These are phyloP conservation scores for Mayetiola destructor DNA, from an alignment of 2,888 invertebrate species.

Conservation along the genomic window DNA sequence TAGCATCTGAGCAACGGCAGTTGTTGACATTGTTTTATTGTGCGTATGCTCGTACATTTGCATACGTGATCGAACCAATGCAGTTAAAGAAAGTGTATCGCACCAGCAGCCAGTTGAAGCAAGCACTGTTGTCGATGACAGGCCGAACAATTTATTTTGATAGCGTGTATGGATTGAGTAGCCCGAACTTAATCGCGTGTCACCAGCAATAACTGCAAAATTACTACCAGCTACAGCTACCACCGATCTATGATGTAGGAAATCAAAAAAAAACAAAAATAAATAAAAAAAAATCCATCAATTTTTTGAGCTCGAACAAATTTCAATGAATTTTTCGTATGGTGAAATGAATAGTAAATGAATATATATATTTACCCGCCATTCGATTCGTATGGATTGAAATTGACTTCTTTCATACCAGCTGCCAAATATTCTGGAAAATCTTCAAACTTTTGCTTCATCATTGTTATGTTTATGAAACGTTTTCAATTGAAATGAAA, in stretches of 20 bases:
- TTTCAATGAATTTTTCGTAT: not conserved
- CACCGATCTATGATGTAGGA: slow-evolving; percentile 54
- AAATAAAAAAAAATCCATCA: slow-evolving; percentile 5
- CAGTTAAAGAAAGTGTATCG: slow-evolving; percentile 81
- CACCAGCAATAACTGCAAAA: slow-evolving; percentile 88
- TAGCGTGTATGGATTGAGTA: slow-evolving; percentile 81
- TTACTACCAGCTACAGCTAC: slow-evolving; percentile 93
- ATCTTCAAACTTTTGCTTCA: slow-evolving; percentile 17
- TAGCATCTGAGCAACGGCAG: slow-evolving; percentile 89
- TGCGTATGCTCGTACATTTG: slow-evolving; percentile 94
- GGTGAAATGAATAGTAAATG: too few relatives aligned
- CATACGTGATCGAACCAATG: slow-evolving; percentile 69
- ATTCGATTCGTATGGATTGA: slow-evolving; percentile 59
- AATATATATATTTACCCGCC: too few relatives aligned
- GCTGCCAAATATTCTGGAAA: slow-evolving; percentile 33
- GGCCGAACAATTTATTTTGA: slow-evolving; percentile 70
- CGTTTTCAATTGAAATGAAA: not conserved
- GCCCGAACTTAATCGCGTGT: slow-evolving; percentile 83
- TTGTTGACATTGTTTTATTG: slow-evolving; percentile 80
- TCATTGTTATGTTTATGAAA: not conserved
- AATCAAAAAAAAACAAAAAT: not conserved
- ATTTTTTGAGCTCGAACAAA: not conserved
- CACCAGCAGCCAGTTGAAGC: slow-evolving; percentile 91
- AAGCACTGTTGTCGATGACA: slow-evolving; percentile 74
- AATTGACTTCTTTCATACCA: slow-evolving; percentile 37